Conservation (phyloP, 2,888 invertebrate species). For the Erebia palarica region DNA sequence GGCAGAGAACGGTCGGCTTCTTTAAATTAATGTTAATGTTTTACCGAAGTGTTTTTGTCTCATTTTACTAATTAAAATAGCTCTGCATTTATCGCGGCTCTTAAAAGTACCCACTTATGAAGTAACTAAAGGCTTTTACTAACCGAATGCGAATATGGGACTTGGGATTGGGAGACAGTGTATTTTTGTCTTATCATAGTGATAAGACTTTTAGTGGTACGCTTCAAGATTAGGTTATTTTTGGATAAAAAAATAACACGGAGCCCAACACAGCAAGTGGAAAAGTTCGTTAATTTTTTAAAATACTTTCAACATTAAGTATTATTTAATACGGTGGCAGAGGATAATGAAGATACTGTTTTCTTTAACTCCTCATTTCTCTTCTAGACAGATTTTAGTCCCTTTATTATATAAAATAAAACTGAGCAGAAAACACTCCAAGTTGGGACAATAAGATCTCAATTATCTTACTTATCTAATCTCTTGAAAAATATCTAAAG, state of each 20-base stretch:
- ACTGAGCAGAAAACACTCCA: too few species aligned
- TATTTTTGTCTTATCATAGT: too few species aligned
- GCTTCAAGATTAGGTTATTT: too few species aligned
- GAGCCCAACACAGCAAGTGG: too few species aligned
- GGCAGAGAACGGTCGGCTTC: slow-evolving; percentile 29
- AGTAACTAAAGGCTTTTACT: slow-evolving; percentile 14
- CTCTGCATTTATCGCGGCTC: slow-evolving; percentile 25
- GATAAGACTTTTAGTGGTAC: too few species aligned
- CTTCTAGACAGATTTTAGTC: not conserved
- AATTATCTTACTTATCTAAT: slow-evolving; percentile 9
- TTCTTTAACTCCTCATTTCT: not conserved
- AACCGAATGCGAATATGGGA: not conserved
- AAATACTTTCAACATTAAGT: too few species aligned
- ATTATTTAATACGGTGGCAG: too few species aligned
- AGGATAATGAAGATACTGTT: not conserved
- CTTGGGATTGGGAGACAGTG: too few species aligned
- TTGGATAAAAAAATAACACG: too few species aligned
- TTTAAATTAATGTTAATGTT: slow-evolving; percentile 35
- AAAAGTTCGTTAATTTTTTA: too few species aligned
- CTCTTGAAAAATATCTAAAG: slow-evolving; percentile 18
- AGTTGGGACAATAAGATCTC: slow-evolving; percentile 3
- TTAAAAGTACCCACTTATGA: slow-evolving; percentile 22
- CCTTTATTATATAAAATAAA: too few species aligned
- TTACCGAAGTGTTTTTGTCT: slow-evolving; percentile 28
- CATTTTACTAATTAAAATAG: slow-evolving; percentile 34